Percentiles rank a stretch among this genome's conserved stretches.
Evolutionary conservation across 2,888 invertebrate genomes (phyloP).

Genomic region (Rambutsinella grinnellia): DNA sequence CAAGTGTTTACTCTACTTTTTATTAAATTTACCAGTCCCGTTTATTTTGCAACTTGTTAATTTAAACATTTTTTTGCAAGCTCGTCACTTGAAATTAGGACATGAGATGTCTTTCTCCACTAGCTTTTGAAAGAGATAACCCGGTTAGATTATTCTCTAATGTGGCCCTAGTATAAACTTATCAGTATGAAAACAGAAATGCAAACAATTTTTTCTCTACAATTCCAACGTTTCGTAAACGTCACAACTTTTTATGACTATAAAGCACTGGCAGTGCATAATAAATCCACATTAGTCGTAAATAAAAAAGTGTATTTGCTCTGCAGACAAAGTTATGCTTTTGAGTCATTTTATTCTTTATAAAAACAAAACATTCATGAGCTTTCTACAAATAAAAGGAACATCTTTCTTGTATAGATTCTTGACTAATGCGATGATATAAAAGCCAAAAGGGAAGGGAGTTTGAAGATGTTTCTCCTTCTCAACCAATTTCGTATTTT

Average conservation of each 20-base stretch:
- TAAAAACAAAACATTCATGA: background rate
- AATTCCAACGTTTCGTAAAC: background rate
- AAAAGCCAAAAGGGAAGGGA: background rate
- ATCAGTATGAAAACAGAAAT: no score
- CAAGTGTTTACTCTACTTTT: background rate
- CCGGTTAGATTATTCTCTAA: no score
- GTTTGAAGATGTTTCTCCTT: background rate
- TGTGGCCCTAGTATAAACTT: no score
- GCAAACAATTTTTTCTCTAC: background rate
- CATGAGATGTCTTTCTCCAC: no score
- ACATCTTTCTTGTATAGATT: background rate
- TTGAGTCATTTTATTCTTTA: background rate
- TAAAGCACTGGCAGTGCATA: constrained; percentile 30
- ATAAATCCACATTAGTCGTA: constrained; percentile 52
- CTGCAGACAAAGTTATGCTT: no score
- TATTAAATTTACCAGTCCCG: no score
- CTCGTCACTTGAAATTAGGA: no score
- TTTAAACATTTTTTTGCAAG: no score
- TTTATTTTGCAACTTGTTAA: no score
- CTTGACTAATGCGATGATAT: background rate
- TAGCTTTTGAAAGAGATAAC: no score
- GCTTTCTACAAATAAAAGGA: no score
- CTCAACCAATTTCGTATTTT: background rate
- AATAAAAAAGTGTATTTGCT: constrained; percentile 14
- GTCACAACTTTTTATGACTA: background rate